Evolutionary conservation across 2,888 invertebrate genomes (phyloP), one percentile per base, ranked within the genome.

Genomic region (Cancer borealis): DNA sequence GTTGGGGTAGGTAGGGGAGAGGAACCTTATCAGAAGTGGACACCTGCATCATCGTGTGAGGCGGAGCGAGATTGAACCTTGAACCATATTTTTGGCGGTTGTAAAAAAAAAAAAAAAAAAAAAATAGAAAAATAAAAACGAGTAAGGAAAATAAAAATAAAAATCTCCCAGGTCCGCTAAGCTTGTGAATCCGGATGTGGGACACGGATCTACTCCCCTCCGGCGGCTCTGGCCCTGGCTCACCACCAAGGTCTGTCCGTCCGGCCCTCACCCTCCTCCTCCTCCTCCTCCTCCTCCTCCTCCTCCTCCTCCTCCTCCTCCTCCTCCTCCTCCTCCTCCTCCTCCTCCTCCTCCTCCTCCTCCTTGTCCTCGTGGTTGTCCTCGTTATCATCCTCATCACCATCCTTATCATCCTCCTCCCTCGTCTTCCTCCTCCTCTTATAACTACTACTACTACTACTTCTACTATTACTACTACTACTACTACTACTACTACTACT

Each of bases 61-160:
- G 54, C 54, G 90, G 17, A 60, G 54, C 60, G 39, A 26, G 26
- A n/a, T 26, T 26, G 54, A 90, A 90, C 90, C 90, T 90, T 47
- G 90, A 90, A 54, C 90, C 54, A 54, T 54, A 90, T 90, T 90
- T 90, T 90, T 90, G 90, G 90, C 12, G 90, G 30, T 49, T 26
- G 30, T 47, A 26, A 10, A 26, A 30, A 30, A 1, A 30, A 54
- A 21, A 49, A 90, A 49, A 90, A 60, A 90, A 46, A 88, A 89
- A 45, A 45, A 88, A 46, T 47, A 45, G 45, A 21, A 54, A 30
- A 30, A 14, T 14, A 30, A 10, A 26, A 49, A 54, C 30, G 60
- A 46, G 46, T 49, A 46, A 45, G 45, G 39, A 54, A 30, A 30
- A 14, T 14, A 30, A 10, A 26, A 49, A 54, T 26, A 90, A 90